Conservation (phyloP, 2,797 vertebrate species). For the Rhinogobio ventralis region DNA sequence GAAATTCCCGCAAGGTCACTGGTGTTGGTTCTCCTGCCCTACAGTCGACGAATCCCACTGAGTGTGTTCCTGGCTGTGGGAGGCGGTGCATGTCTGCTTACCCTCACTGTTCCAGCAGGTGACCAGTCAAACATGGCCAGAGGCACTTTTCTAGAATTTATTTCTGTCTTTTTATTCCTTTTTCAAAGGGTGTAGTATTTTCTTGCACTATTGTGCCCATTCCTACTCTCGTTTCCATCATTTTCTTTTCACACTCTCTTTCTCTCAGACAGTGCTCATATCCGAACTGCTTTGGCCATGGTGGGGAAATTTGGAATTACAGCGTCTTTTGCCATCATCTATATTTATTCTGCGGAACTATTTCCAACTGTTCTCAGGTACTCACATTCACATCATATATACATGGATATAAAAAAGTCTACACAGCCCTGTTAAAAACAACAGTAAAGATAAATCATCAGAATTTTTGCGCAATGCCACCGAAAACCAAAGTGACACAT, state of each 20-base stretch:
- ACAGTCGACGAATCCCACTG: constrained; percentile 72
- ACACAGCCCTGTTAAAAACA: neutral
- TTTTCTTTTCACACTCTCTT: neutral
- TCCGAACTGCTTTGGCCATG: constrained; percentile 82
- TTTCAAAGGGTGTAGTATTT: neutral
- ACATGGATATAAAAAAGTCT: neutral
- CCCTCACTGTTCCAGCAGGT: constrained; percentile 74
- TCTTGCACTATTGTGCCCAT: neutral
- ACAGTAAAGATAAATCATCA: neutral
- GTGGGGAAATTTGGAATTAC: constrained; percentile 92
- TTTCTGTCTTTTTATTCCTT: neutral
- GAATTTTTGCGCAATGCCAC: neutral
- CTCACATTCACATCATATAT: neutral
- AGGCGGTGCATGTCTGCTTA: constrained; percentile 75
- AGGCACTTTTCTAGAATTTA: neutral
- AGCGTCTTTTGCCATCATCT: constrained; percentile 89
- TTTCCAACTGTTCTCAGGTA: constrained; percentile 87
- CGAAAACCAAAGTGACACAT: neutral
- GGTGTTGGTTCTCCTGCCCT: constrained; percentile 73
- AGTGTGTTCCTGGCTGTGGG: constrained; percentile 73
- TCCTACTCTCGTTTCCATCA: neutral
- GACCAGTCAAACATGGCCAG: neutral
- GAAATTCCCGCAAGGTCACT: constrained; percentile 83
- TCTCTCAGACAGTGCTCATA: constrained; percentile 66
- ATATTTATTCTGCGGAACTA: constrained; percentile 92